Conservation (phyloP, 2,888 invertebrate species). For the Clusia tigrina region DNA sequence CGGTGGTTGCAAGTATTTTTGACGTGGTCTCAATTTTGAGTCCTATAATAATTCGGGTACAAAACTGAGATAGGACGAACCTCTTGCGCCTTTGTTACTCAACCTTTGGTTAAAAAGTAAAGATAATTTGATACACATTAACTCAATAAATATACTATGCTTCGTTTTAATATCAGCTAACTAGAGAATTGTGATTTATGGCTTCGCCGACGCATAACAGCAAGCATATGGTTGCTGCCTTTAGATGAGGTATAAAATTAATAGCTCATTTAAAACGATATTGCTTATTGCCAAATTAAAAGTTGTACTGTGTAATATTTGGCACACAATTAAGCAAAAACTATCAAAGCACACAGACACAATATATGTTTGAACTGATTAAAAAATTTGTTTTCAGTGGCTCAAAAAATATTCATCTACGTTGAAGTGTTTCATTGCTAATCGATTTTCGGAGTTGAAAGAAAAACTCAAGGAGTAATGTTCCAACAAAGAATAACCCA, state of each 20-base stretch:
- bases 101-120: no score
- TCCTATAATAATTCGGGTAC: no score
- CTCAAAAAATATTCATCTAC: conserved; percentile 10
- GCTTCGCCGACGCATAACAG: conserved; percentile 19
- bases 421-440: conserved; percentile 30
- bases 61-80: no score
- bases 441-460: conserved; percentile 23
- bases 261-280: background rate
- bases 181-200: conserved; percentile 7
- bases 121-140: no score
- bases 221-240: conserved; percentile 21
- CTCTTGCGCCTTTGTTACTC: no score
- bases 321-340: background rate
- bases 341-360: background rate
- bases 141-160: background rate
- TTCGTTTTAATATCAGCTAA: conserved; percentile 11
- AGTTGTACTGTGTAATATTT: background rate
- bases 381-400: conserved; percentile 18
- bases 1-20: no score
- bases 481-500: conserved; percentile 27
- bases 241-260: background rate
- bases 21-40: no score
- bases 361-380: conserved; percentile 20
- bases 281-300: conserved; percentile 16
- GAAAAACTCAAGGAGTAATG: conserved; percentile 29